Conservation (phyloP, 2,888 invertebrate species). For the Agrotis puta region DNA sequence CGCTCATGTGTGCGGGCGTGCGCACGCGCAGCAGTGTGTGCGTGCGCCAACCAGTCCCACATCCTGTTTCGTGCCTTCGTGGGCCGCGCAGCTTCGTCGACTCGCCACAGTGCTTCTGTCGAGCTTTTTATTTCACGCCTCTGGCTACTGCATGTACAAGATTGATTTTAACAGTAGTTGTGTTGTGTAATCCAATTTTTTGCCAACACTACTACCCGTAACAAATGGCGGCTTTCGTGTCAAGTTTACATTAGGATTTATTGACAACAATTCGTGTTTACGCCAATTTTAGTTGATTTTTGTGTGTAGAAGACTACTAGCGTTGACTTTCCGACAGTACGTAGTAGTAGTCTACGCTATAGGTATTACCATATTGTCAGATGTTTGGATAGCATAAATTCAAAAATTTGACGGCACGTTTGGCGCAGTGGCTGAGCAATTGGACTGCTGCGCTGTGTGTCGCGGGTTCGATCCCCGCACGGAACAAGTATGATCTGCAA, state of each 20-base stretch:
- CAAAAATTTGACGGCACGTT: too few relatives aligned
- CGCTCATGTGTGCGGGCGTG: slow-evolving; percentile 75
- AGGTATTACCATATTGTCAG: not conserved
- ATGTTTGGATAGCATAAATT: not conserved
- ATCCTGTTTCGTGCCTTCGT: slow-evolving; percentile 86
- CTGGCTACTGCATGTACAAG: slow-evolving; percentile 75
- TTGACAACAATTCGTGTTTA: slow-evolving; percentile 20
- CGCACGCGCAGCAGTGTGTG: slow-evolving; percentile 71
- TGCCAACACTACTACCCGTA: slow-evolving; percentile 52
- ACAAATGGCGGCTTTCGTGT: slow-evolving; percentile 44
- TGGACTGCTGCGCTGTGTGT: too few relatives aligned
- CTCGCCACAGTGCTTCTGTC: slow-evolving; percentile 81
- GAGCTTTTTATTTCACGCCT: slow-evolving; percentile 90
- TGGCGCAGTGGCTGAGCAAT: too few relatives aligned
- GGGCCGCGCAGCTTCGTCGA: slow-evolving; percentile 84
- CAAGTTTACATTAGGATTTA: slow-evolving; percentile 27
- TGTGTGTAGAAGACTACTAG: not conserved
- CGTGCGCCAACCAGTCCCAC: slow-evolving; percentile 90
- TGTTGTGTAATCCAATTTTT: slow-evolving; percentile 62
- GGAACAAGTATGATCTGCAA: too few relatives aligned
- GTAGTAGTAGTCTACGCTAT: too few relatives aligned
- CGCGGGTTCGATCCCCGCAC: too few relatives aligned
- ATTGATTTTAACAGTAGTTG: slow-evolving; percentile 72
- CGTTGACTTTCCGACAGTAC: too few relatives aligned
- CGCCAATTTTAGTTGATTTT: slow-evolving; percentile 2